Evolutionary conservation across 2,113 vertebrate genomes (phyloP).

Genomic region (Oreochromis niloticus): DNA sequence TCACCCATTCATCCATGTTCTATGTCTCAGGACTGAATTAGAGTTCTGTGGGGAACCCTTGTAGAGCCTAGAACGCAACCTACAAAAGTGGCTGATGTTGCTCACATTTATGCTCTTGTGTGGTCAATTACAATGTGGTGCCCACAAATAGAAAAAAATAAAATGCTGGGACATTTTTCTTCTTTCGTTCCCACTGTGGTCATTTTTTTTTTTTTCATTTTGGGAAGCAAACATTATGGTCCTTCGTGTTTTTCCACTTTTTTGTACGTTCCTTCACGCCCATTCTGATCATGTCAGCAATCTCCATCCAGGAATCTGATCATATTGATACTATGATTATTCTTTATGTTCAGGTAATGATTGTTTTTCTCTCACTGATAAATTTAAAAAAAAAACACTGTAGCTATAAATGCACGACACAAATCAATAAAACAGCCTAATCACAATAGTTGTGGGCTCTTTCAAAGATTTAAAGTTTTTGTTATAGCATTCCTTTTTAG

Average conservation of each 20-base stretch:
- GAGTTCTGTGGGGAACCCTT: not conserved
- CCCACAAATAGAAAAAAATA: rapidly evolving
- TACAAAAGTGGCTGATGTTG: not conserved
- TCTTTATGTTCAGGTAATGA: not conserved
- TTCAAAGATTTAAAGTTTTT: rapidly evolving
- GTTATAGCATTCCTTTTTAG: not conserved
- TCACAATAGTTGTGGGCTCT: not conserved
- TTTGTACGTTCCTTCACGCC: no score
- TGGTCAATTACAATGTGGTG: not conserved
- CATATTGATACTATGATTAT: not conserved
- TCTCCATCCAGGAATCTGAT: no score
- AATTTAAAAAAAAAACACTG: rapidly evolving
- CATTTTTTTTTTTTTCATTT: no score
- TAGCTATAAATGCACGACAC: not conserved
- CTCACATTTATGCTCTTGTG: not conserved
- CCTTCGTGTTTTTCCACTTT: no score
- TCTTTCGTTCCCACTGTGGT: not conserved
- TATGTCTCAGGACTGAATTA: not conserved
- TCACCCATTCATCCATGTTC: not conserved
- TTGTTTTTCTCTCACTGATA: not conserved
- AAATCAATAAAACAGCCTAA: not conserved
- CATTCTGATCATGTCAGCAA: no score
- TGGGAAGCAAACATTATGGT: no score
- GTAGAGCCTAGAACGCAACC: not conserved
- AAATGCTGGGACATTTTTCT: not conserved